A percentile compares a stretch with the other conserved stretches of the same genome.
Evolutionary conservation across 2,888 invertebrate species (phyloP).

Genomic region (Tetragonisca angustula): DNA sequence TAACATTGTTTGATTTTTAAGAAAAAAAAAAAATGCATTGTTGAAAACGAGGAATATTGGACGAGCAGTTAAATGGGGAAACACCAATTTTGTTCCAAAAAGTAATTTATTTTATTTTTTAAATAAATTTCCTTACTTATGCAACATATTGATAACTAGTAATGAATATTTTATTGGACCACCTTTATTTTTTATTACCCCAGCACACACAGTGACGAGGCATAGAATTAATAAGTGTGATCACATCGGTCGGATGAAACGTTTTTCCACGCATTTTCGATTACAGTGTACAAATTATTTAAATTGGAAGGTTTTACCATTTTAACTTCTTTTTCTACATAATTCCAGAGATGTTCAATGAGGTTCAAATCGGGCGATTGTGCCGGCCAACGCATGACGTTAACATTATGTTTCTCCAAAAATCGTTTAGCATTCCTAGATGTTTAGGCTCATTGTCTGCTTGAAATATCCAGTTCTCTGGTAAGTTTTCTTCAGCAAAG

Average conservation of each 20-base stretch:
- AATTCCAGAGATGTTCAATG: neutral
- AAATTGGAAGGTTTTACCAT: neutral
- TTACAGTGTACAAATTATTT: neutral
- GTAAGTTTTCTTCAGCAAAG: neutral
- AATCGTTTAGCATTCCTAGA: neutral
- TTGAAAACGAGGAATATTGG: too few species aligned
- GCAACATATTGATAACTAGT: too few species aligned
- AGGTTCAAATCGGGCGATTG: neutral
- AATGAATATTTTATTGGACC: conserved; percentile 1
- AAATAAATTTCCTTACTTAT: too few species aligned
- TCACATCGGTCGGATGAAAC: neutral
- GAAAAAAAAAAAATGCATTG: too few species aligned
- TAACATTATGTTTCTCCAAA: neutral
- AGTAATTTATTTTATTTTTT: too few species aligned
- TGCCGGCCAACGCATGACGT: neutral
- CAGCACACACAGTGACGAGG: conserved; percentile 2
- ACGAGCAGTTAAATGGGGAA: too few species aligned
- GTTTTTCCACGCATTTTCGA: conserved; percentile 1
- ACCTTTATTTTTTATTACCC: neutral
- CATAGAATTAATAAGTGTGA: neutral
- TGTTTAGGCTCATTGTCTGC: neutral
- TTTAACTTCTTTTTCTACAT: neutral
- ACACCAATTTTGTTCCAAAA: too few species aligned
- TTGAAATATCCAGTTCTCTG: neutral
- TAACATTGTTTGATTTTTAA: too few species aligned